These are phyloP conservation scores for Tachina lurida DNA, from an alignment of 2,888 invertebrate genomes.

Conservation along the genomic window DNA sequence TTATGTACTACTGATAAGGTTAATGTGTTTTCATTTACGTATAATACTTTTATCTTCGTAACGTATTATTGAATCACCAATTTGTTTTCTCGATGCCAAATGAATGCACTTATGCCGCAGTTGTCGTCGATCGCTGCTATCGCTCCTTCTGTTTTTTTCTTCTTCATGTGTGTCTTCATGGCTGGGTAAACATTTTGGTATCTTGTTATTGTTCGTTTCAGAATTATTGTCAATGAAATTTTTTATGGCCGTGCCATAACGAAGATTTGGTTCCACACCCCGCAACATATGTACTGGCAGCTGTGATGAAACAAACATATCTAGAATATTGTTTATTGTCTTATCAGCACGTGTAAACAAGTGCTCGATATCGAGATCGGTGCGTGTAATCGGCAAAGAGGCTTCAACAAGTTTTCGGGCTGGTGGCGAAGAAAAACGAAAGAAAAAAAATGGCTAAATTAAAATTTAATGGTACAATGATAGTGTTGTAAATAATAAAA, in stretches of 20 bases:
- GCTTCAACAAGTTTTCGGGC: conserved; percentile 86
- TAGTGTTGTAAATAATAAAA: no score
- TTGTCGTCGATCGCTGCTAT: not conserved
- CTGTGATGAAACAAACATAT: conserved; percentile 88
- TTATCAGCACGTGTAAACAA: conserved; percentile 83
- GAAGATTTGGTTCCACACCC: conserved; percentile 91
- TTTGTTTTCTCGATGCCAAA: conserved; percentile 84
- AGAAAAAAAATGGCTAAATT: conserved; percentile 7
- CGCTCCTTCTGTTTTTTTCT: conserved; percentile 45
- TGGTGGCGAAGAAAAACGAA: conserved; percentile 79
- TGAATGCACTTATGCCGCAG: conserved; percentile 83
- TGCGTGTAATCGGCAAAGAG: conserved; percentile 85
- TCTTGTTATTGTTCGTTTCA: conserved; percentile 61
- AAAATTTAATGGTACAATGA: not conserved
- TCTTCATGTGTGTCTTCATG: conserved; percentile 46
- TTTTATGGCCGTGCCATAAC: conserved; percentile 84
- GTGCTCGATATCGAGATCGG: conserved; percentile 86
- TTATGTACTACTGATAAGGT: not conserved
- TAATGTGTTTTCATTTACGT: conserved; percentile 75
- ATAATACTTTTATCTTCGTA: conserved; percentile 82
- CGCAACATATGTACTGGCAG: conserved; percentile 88
- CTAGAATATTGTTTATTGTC: conserved; percentile 85
- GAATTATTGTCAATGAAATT: conserved; percentile 76
- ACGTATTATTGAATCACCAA: conserved; percentile 82
- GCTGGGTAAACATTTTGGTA: conserved; percentile 75